Percentiles rank a stretch among this genome's conserved stretches.
Evolutionary conservation across 2,113 vertebrate genomes (phyloP).

Genomic region (Himantopus leucocephalus): DNA sequence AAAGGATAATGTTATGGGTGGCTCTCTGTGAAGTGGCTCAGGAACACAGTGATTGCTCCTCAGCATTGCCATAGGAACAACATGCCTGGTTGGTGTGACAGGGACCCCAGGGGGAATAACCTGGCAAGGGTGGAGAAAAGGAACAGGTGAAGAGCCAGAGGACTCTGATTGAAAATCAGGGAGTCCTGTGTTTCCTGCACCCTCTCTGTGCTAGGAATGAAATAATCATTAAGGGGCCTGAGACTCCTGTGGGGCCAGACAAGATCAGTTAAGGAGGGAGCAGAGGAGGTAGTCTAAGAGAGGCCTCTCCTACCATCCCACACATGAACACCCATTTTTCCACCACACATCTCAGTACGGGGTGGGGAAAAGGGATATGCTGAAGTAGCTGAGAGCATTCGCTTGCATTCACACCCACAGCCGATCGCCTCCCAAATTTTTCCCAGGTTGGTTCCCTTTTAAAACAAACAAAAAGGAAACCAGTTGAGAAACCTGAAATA

Average conservation of each 20-base stretch:
- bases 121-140: background rate
- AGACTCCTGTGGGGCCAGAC: background rate
- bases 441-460: background rate
- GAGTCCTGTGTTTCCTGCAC: background rate
- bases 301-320: background rate
- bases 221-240: background rate
- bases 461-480: background rate
- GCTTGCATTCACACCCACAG: background rate
- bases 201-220: background rate
- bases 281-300: background rate
- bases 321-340: background rate
- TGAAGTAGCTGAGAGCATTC: background rate
- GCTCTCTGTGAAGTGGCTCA: background rate
- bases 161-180: background rate
- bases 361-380: background rate
- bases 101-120: background rate
- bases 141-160: background rate
- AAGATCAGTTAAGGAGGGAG: background rate
- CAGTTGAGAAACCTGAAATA: background rate
- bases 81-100: accelerated
- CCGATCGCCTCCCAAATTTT: background rate
- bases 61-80: background rate
- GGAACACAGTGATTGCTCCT: background rate
- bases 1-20: no score
- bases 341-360: accelerated